Percentiles rank a stretch among this genome's conserved stretches.
These are phyloP conservation scores for Sebastes itinus DNA, from an alignment of 2,797 vertebrate species.

Conservation along the genomic window DNA sequence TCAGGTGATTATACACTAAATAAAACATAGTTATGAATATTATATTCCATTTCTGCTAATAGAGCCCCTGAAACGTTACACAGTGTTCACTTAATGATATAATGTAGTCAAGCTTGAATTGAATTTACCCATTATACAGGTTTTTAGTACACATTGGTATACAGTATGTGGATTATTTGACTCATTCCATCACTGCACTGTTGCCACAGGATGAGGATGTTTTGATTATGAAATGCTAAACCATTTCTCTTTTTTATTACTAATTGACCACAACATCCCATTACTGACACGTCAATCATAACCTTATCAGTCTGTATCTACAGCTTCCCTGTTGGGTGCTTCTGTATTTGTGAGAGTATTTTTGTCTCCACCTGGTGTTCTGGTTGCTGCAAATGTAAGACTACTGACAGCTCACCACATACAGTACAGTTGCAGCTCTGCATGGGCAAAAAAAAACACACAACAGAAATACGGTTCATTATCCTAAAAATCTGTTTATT, in stretches of 20 bases:
- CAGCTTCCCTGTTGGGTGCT: not conserved
- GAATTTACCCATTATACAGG: not conserved
- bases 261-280: not conserved
- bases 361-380: constrained; percentile 76
- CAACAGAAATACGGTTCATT: not conserved
- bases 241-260: not conserved
- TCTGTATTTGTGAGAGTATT: not conserved
- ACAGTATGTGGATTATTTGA: not conserved
- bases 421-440: not conserved
- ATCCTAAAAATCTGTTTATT: constrained; percentile 83
- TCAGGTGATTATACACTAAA: too few relatives aligned
- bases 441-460: not conserved
- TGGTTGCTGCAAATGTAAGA: not conserved
- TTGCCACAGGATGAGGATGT: not conserved
- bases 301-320: not conserved
- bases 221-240: not conserved
- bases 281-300: not conserved
- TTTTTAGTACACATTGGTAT: too few relatives aligned
- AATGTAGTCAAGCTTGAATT: too few relatives aligned
- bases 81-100: too few relatives aligned
- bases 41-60: too few relatives aligned
- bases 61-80: fast-evolving
- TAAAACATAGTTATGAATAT: too few relatives aligned
- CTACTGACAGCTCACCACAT: not conserved
- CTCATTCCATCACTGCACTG: not conserved